Base-by-base conservation (phyloP, 1,140 invertebrate genomes). In the Teleogryllus occipitalis region DNA sequence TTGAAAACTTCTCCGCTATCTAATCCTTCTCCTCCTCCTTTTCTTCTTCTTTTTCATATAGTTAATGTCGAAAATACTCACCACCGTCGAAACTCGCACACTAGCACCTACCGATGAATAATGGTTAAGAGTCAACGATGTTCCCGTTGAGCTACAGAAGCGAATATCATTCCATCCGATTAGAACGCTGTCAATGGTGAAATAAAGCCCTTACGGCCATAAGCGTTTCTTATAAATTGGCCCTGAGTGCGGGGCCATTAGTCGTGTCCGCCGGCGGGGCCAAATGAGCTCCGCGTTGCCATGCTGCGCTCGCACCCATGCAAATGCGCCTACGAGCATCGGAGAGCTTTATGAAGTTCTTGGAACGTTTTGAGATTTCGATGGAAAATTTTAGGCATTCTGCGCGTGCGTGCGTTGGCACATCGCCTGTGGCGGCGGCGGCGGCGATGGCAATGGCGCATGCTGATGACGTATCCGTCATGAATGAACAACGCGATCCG, bases 291-390 rank as follows among this genome's bases (percentile, higher is more conserved):
- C 27, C 27, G 18, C 0, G 10, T 65, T 65, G 54, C 10, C 54
- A 65, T 65, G 54, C 54, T 3, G 54, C 10, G 54, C 54, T 65
- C 54, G 54, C 54, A 2, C 7, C 10, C 10, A 65, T 65, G 54
- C 18, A 65, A 7, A 65, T 65, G 54, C 54, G 54, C 7, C 54
- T 10, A 18, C 10, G 54, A 18, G 18, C 54, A 65, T 65, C 54
- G 54, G 18, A 10, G 10, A 14, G 54, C 10, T 65, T 65, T 65
- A 65, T 65, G 54, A 65, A 65, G 54, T 65, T 65, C 54, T 18
- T 65, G 18, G 54, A 65, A 65, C 54, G 54, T 65, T 65, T 65
- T 65, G 54, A 65, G 54, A 65, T 65, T 65, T 65, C 54, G 54
- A 65, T 65, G 54, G 54, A 65, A 65, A 65, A 7, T 14, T 18